Percentiles rank a stretch among this genome's conserved stretches.
phyloP scores from a whole-genome alignment of 2,888 invertebrate genomes.

The Philereme vetulata region DNA sequence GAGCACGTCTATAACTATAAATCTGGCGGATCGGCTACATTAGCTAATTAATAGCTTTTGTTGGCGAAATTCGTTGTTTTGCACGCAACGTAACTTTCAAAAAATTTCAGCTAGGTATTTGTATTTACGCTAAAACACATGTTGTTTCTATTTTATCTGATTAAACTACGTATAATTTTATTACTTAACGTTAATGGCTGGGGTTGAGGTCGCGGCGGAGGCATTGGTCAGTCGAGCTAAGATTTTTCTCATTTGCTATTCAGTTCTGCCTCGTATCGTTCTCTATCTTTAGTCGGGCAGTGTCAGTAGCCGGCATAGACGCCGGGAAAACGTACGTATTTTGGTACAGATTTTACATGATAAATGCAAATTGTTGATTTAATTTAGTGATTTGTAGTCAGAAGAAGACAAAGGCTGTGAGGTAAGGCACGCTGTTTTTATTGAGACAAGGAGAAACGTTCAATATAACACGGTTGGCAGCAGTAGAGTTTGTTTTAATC shows the following conservation, averaged over 20 bases:
- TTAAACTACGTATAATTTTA: conserved; percentile 22
- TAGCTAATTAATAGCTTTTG: conserved; percentile 18
- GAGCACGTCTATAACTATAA: conserved; percentile 4
- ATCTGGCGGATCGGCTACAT: conserved; percentile 16
- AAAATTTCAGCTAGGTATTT: conserved; percentile 11
- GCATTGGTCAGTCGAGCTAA: conserved; percentile 52
- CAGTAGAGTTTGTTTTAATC: conserved; percentile 35
- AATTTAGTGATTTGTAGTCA: conserved; percentile 18
- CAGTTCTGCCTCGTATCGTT: conserved; percentile 60
- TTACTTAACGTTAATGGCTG: conserved; percentile 33
- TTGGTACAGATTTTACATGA: conserved; percentile 32
- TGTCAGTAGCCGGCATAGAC: conserved; percentile 53
- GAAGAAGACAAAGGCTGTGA: conserved; percentile 23
- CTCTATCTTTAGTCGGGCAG: conserved; percentile 67
- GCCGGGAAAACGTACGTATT: conserved; percentile 51
- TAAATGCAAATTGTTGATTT: conserved; percentile 22
- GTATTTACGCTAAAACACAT: not conserved
- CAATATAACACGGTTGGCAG: conserved; percentile 18
- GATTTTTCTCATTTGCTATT: conserved; percentile 76
- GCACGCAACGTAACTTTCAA: conserved; percentile 35
- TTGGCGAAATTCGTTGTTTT: conserved; percentile 33
- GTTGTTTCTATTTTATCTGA: conserved; percentile 10
- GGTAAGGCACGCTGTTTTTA: conserved; percentile 32
- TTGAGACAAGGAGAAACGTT: conserved; percentile 23
- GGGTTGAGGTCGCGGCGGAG: conserved; percentile 46